Evolutionary conservation across 2,888 invertebrate genomes (phyloP).

Genomic region (Drosophila fungiperda): DNA sequence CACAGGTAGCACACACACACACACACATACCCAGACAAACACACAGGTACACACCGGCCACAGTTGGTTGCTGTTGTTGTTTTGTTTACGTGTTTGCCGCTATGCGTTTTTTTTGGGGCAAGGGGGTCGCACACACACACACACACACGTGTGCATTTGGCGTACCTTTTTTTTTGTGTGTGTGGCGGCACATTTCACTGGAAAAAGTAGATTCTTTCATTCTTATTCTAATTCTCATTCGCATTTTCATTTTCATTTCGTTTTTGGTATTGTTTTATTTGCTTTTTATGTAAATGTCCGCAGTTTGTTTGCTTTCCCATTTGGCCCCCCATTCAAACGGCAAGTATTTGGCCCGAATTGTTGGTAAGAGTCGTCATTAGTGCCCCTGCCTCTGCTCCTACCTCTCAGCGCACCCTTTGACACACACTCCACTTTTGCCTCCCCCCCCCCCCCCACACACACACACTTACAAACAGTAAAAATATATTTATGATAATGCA

Average conservation of each 20-base stretch:
- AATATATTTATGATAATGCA: background rate
- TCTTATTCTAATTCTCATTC: slow-evolving; percentile 18
- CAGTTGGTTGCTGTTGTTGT: slow-evolving; percentile 56
- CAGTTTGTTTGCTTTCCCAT: slow-evolving; percentile 33
- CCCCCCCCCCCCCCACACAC: background rate
- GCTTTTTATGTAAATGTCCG: slow-evolving; percentile 49
- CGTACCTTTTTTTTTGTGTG: slow-evolving; percentile 2
- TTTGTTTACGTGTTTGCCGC: slow-evolving; percentile 31
- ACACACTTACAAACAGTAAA: background rate
- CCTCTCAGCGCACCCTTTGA: background rate
- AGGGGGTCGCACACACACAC: slow-evolving; percentile 13
- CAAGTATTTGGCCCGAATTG: background rate
- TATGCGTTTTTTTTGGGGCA: slow-evolving; percentile 5
- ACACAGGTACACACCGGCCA: slow-evolving; percentile 27
- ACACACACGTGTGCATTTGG: slow-evolving; percentile 26
- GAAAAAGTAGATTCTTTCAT: slow-evolving; percentile 42
- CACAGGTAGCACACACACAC: slow-evolving; percentile 63
- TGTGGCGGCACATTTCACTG: slow-evolving; percentile 34
- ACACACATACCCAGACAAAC: slow-evolving; percentile 9
- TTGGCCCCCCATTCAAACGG: background rate
- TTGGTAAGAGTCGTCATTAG: slow-evolving; percentile 8
- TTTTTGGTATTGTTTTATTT: slow-evolving; percentile 58
- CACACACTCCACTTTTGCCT: slow-evolving; percentile 4
- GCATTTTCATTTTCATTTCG: slow-evolving; percentile 38
- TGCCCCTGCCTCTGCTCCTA: background rate